A percentile compares a stretch with the other conserved stretches of the same genome.
phyloP scores from a whole-genome alignment of 2,888 invertebrate genomes.

The Panorpa germanica region DNA sequence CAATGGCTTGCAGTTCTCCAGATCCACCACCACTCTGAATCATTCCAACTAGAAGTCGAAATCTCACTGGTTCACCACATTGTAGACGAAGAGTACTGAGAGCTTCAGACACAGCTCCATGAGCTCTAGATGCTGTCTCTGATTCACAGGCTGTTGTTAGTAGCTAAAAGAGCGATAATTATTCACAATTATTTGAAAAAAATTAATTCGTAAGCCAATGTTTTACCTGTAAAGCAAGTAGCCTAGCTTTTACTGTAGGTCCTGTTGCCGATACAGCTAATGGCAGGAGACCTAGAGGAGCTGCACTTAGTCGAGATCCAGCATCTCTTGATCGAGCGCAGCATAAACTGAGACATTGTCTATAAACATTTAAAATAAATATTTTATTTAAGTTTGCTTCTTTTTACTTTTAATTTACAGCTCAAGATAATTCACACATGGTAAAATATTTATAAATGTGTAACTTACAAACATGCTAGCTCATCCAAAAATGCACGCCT shows the following conservation, averaged over 20 bases:
- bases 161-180: conserved; percentile 32
- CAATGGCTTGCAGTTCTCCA: conserved; percentile 57
- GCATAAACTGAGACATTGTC: conserved; percentile 67
- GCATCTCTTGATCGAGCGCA: conserved; percentile 65
- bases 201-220: conserved; percentile 3
- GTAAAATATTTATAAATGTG: conserved; percentile 1
- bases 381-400: not conserved
- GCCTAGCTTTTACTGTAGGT: conserved; percentile 67
- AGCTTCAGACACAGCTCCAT: conserved; percentile 76
- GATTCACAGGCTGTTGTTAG: conserved; percentile 63
- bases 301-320: conserved; percentile 51
- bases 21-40: conserved; percentile 58
- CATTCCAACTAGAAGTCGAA: conserved; percentile 79
- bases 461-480: conserved; percentile 56
- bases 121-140: conserved; percentile 44
- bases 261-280: conserved; percentile 76
- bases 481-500: conserved; percentile 68
- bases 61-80: conserved; percentile 83
- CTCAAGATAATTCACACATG: not conserved
- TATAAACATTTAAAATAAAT: conserved; percentile 16
- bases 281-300: conserved; percentile 67
- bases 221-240: conserved; percentile 66
- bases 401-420: not conserved
- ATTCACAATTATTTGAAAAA: no score
- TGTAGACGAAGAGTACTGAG: conserved; percentile 71